Evolutionary conservation across 2,888 invertebrate genomes (phyloP).

Genomic region (Trilocha varians): DNA sequence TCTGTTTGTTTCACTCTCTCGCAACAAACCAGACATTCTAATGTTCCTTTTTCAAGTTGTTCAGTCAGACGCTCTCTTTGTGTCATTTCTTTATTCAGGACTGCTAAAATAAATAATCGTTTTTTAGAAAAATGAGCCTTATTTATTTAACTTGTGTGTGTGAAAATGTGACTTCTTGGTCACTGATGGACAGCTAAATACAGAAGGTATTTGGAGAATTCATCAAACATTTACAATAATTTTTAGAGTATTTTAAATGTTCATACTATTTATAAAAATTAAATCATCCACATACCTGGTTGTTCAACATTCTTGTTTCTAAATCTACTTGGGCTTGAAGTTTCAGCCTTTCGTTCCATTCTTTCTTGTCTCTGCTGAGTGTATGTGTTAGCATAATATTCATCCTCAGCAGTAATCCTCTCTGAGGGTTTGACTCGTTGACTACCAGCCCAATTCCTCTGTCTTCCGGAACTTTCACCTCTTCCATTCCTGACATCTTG

Average conservation of each 20-base stretch:
- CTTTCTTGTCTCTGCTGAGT: slow-evolving; percentile 38
- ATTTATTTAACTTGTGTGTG: too few relatives aligned
- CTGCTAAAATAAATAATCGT: too few relatives aligned
- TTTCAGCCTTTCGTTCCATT: slow-evolving; percentile 24
- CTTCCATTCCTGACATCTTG: slow-evolving; percentile 48
- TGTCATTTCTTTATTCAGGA: slow-evolving; percentile 75
- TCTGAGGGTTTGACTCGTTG: slow-evolving; percentile 42
- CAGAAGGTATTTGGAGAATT: too few relatives aligned
- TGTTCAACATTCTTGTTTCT: slow-evolving; percentile 31
- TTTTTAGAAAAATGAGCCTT: too few relatives aligned
- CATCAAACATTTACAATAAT: neutral
- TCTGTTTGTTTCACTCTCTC: slow-evolving; percentile 86
- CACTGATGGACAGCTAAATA: too few relatives aligned
- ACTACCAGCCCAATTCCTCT: slow-evolving; percentile 47
- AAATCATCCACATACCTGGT: slow-evolving; percentile 24
- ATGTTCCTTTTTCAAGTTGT: slow-evolving; percentile 83
- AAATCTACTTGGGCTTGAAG: slow-evolving; percentile 37
- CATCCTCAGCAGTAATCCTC: slow-evolving; percentile 47
- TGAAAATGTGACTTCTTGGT: too few relatives aligned
- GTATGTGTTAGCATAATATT: slow-evolving; percentile 56
- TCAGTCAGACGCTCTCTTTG: slow-evolving; percentile 88
- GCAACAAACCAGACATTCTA: slow-evolving; percentile 97
- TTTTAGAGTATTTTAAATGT: neutral
- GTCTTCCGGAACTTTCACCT: slow-evolving; percentile 36
- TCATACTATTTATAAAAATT: slow-evolving; percentile 1